Conservation (phyloP, 92 coral and sea anemone species). For the Hydrozoanthus gracilis region DNA sequence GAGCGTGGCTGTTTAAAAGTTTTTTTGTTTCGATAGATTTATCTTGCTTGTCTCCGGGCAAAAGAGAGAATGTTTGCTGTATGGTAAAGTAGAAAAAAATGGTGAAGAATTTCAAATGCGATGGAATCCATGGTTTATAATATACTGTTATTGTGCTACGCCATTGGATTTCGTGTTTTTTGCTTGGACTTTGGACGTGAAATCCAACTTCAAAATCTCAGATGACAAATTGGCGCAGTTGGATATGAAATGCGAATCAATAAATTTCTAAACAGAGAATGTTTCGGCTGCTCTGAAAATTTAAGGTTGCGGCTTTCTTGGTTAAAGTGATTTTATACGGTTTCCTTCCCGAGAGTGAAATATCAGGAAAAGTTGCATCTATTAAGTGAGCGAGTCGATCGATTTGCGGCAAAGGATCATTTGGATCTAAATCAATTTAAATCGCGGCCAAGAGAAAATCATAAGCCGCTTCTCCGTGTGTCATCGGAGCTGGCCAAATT, state of each 20-base stretch:
- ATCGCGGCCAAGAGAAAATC: neutral
- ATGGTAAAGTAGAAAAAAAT: neutral
- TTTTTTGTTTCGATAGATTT: too few species aligned
- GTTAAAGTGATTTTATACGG: neutral
- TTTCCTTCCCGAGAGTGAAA: neutral
- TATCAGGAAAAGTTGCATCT: neutral
- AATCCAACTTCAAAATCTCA: neutral
- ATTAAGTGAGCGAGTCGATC: neutral
- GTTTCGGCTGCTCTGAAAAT: neutral
- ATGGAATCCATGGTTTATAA: neutral
- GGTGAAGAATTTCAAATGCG: neutral
- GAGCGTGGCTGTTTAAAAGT: too few species aligned
- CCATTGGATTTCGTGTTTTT: neutral
- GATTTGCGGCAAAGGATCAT: slow-evolving; percentile 14
- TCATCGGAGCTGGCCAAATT: neutral
- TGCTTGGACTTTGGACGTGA: slow-evolving; percentile 32
- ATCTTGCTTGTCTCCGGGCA: too few species aligned
- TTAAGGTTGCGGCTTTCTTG: neutral
- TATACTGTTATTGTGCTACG: slow-evolving; percentile 25
- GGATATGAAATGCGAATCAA: neutral
- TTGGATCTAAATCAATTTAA: neutral
- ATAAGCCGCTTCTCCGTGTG: neutral
- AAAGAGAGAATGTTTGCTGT: too few species aligned
- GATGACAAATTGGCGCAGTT: slow-evolving; percentile 7
- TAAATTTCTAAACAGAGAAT: neutral